phyloP scores from a whole-genome alignment of 92 coral and sea anemone species.

The Phenganax stokvisi region DNA sequence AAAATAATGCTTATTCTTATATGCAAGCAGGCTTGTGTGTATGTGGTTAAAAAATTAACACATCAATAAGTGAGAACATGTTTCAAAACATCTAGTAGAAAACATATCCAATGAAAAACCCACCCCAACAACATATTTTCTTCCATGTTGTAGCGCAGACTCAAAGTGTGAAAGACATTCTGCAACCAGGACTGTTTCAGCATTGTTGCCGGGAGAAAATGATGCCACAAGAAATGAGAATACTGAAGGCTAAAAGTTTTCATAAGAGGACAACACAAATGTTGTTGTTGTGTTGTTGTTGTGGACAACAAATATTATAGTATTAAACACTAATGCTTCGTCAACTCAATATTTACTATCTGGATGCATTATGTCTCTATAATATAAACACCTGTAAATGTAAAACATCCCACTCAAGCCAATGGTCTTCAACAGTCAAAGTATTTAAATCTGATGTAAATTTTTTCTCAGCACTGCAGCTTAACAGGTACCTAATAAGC shows the following conservation, averaged over 20 bases:
- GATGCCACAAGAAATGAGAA: slow-evolving; percentile 44
- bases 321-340: too few species aligned
- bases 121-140: slow-evolving; percentile 30
- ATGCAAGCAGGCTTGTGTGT: not conserved
- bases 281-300: too few species aligned
- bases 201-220: not conserved
- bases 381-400: slow-evolving; percentile 56
- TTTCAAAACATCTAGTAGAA: not conserved
- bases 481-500: slow-evolving; percentile 59
- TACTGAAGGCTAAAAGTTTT: slow-evolving; percentile 55
- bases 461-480: slow-evolving; percentile 4
- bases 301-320: too few species aligned
- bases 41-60: too few species aligned
- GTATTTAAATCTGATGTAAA: slow-evolving; percentile 40
- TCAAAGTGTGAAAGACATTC: slow-evolving; percentile 25
- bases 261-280: not conserved
- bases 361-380: too few species aligned
- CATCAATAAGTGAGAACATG: not conserved
- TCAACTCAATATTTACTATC: too few species aligned
- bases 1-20: slow-evolving; percentile 28
- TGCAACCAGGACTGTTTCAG: slow-evolving; percentile 7
- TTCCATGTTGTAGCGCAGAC: slow-evolving; percentile 16
- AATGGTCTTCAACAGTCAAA: slow-evolving; percentile 64
- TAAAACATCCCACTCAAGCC: slow-evolving; percentile 91
- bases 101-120: not conserved